Conservation (phyloP, 2,888 invertebrate genomes). For the Polydrusus cervinus region DNA sequence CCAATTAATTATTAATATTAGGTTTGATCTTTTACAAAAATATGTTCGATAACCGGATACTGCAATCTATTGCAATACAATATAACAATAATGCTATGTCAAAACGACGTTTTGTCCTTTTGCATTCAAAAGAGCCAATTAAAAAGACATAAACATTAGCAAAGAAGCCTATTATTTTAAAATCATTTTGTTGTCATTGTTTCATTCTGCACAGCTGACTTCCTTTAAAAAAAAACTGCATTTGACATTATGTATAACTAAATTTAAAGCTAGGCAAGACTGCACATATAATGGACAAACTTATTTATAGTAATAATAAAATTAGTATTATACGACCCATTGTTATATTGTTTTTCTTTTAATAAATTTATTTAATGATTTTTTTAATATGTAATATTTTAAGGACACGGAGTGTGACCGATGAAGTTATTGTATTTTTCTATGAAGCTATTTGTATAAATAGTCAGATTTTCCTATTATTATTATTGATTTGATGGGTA, state of each 20-base stretch:
- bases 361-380: conserved; percentile 16
- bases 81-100: too few species aligned
- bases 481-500: too few species aligned
- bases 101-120: neutral
- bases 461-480: too few species aligned
- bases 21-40: too few species aligned
- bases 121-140: neutral
- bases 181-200: conserved; percentile 15
- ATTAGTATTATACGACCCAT: conserved; percentile 13
- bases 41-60: too few species aligned
- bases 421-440: conserved; percentile 16
- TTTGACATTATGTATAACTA: conserved; percentile 4
- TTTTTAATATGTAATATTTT: conserved; percentile 9
- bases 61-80: too few species aligned
- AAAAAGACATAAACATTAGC: conserved; percentile 17
- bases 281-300: conserved; percentile 5
- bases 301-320: conserved; percentile 14
- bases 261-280: neutral
- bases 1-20: too few species aligned
- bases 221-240: neutral
- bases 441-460: neutral
- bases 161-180: conserved; percentile 9
- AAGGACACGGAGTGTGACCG: neutral
- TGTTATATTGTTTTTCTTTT: conserved; percentile 17
- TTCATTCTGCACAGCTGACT: neutral